Evolutionary conservation across 2,113 vertebrate genomes (phyloP).

Genomic region (Nematolebias whitei): DNA sequence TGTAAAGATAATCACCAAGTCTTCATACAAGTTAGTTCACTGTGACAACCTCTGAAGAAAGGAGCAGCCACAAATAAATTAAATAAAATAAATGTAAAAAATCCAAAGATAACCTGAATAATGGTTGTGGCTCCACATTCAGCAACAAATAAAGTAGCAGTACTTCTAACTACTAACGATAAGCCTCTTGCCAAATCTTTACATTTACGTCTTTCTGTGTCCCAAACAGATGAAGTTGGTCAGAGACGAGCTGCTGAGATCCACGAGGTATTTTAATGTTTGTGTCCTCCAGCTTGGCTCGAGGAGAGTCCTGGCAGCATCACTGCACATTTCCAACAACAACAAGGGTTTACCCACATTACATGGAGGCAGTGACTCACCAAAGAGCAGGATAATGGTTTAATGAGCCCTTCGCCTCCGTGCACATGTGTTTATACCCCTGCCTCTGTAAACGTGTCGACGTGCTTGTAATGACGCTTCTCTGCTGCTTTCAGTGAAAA

Average conservation of each 20-base stretch:
- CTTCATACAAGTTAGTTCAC: too few species aligned
- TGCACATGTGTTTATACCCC: neutral
- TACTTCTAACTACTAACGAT: neutral
- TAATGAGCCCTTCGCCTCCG: conserved; percentile 42
- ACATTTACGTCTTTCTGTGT: conserved; percentile 21
- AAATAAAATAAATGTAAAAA: too few species aligned
- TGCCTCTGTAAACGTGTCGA: conserved; percentile 9
- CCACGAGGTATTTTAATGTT: conserved; percentile 49
- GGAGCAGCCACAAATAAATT: too few species aligned
- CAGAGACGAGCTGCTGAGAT: conserved; percentile 37
- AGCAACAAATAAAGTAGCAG: neutral
- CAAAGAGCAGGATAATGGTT: conserved; percentile 57
- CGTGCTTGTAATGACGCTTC: conserved; percentile 47
- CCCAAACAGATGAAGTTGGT: conserved; percentile 7
- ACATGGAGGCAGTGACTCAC: conserved; percentile 52
- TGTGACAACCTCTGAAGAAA: too few species aligned
- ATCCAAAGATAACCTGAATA: neutral
- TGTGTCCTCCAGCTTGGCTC: conserved; percentile 54
- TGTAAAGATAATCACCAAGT: too few species aligned
- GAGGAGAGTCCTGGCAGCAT: conserved; percentile 41
- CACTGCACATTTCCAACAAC: conserved; percentile 45
- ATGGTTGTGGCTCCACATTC: neutral
- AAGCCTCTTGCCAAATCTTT: neutral
- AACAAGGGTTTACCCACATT: conserved; percentile 59
- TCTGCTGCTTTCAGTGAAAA: conserved; percentile 30